Conservation (phyloP, 1,140 invertebrate species). For the Apis dorsata region DNA sequence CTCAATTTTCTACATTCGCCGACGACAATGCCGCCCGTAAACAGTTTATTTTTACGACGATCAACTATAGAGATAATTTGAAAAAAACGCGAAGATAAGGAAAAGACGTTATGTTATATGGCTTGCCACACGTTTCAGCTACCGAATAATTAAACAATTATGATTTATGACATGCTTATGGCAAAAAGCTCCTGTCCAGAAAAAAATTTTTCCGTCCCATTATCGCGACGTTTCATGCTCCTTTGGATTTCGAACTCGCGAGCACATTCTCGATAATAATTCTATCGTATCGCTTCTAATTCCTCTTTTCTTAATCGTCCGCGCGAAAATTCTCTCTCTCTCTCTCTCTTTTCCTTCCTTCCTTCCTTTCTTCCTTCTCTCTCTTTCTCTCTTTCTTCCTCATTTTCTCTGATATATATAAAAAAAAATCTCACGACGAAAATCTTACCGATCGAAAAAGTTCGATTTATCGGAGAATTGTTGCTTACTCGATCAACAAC, state of each 20-base stretch:
- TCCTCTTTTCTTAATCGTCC: not conserved
- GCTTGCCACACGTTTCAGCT: not conserved
- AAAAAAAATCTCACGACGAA: not conserved
- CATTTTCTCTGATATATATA: not conserved
- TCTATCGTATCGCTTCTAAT: not conserved
- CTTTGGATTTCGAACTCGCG: too few species aligned
- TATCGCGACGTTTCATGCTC: not conserved
- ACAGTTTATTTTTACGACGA: constrained; percentile 16
- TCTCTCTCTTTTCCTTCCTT: not conserved
- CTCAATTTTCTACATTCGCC: not conserved
- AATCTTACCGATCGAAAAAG: constrained; percentile 25
- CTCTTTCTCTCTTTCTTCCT: not conserved
- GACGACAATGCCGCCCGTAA: not conserved
- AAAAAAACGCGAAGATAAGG: not conserved
- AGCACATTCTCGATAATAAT: not conserved
- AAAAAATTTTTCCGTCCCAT: constrained; percentile 26
- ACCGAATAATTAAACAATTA: constrained; percentile 29
- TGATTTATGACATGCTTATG: constrained; percentile 4
- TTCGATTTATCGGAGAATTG: not conserved
- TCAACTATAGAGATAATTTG: not conserved
- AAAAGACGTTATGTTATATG: constrained; percentile 2
- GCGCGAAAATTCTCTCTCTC: not conserved
- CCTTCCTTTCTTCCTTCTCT: too few species aligned
- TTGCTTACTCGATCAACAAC: not conserved
- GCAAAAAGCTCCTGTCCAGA: not conserved